Conservation (phyloP, 2,888 invertebrate genomes). For the Drosophila nr. perissopoda region DNA sequence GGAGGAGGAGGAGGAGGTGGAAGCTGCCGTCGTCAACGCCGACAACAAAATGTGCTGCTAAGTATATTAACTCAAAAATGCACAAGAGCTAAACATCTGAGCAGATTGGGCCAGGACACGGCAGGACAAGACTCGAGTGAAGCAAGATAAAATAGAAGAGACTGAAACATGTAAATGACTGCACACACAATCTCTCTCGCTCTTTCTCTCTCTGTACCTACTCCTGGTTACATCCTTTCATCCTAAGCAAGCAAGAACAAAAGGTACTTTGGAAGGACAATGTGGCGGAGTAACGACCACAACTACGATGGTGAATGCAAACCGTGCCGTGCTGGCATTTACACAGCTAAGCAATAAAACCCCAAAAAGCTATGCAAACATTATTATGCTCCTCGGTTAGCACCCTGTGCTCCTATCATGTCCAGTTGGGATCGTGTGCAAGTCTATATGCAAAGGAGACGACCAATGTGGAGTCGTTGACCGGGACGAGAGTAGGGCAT, state of each 20-base stretch:
- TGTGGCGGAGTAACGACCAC: conserved; percentile 50
- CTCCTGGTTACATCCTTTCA: conserved; percentile 12
- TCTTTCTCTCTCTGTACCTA: not conserved
- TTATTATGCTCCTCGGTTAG: conserved; percentile 64
- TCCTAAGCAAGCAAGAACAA: conserved; percentile 33
- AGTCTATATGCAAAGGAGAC: conserved; percentile 42
- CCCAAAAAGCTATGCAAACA: conserved; percentile 78
- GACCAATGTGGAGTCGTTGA: conserved; percentile 36
- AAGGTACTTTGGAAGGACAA: conserved; percentile 57
- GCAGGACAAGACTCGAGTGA: conserved; percentile 4
- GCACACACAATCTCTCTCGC: conserved; percentile 23
- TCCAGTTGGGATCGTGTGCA: conserved; percentile 23
- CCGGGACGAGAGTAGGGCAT: conserved; percentile 8
- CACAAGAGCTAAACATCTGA: conserved; percentile 64
- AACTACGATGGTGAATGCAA: conserved; percentile 39
- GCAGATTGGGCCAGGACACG: conserved; percentile 6
- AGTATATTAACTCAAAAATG: conserved; percentile 76
- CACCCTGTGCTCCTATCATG: conserved; percentile 22
- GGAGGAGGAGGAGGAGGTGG: not conserved
- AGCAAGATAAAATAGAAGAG: conserved; percentile 40
- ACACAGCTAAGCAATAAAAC: conserved; percentile 73
- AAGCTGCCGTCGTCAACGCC: conserved; percentile 49
- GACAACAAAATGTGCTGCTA: conserved; percentile 72
- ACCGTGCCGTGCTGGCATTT: conserved; percentile 68
- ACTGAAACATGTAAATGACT: conserved; percentile 74